Base-by-base conservation (phyloP, 1,140 invertebrate genomes). In the Cephus cinctus region DNA sequence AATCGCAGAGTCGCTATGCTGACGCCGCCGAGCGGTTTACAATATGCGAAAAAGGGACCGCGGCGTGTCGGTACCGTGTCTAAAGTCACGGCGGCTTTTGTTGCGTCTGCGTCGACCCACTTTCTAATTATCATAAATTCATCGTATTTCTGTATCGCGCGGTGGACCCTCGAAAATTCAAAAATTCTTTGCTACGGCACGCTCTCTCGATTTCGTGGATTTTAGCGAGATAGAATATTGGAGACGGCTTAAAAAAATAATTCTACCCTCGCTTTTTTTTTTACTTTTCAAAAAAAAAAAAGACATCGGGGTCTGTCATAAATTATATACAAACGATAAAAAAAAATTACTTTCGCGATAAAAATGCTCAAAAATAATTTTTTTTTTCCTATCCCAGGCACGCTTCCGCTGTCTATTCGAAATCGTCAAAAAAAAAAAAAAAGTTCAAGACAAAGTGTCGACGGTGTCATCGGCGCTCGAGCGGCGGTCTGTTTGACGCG, bases 121-220 rank as follows among this genome's bases (percentile, higher is more conserved):
- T 52, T 56, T 60, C 61, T 57, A 64, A 69, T 69, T 69, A 65
- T 62, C 64, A 69, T 69, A 69, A 67, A 69, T 67, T 65, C 63
- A 60, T 61, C 55, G 63, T 67, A 69, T 65, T 69, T 69, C 59
- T 52, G 56, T 63, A 59, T 59, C 59, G 42, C 49, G 56, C 49
- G 38, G 47, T 56, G 51, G 47, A 54, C 52, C 55, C 45, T 56
- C 47, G 51, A 45, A 61, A 63, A 63, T 63, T 65, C 61, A 52
- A 55, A 39, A 50, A 46, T 63, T 61, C 60, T 61, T 61, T 66
- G 63, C 54, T 57, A 51, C 53, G 52, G 54, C 63, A 63, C 61
- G 61, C 62, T 56, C 53, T 59, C 50, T 54, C 55, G 60, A 53
- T 56, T 47, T 59, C 50, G 50, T 39, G 53, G 58, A 57, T 59